Evolutionary conservation across 92 coral and sea anemone species (phyloP), one percentile per base, ranked within the genome.

Genomic region (Meandrina meandrites): DNA sequence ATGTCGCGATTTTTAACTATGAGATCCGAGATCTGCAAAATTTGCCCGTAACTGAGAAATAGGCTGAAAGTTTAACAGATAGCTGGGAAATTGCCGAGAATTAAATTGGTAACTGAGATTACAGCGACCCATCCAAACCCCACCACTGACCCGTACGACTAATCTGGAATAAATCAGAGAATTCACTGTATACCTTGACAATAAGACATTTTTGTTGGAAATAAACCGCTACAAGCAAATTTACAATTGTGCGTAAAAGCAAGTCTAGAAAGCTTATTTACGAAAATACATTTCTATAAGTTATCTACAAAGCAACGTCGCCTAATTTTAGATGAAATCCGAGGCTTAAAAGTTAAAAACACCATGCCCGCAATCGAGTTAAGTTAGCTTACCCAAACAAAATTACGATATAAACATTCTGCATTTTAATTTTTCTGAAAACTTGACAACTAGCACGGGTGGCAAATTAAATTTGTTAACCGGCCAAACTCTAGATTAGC

Each of bases 221-320:
- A 66, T 17, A 66, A 71, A 71, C 16, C 76, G 36, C 74, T 69
- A 36, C 67, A 60, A 15, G 24, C 17, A 72, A 32, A 72, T 72
- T 72, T 72, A 72, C 77, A 72, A 72, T 72, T 72, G 42, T 34
- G 45, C 19, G 42, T 72, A 35, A 72, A 71, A 72, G 42, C 47
- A 72, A 72, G 77, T 72, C 77, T 72, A 36, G 22, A 72, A 72
- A 72, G 77, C 50, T 72, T 22, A 72, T 36, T 72, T 72, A 72
- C 77, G 77, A 72, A 72, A 72, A 72, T 72, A 72, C 77, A 72
- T 36, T 19, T 72, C 77, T 72, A 72, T 36, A 27, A 18, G 47
- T 16, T 72, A 72, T 72, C 77, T 72, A 72, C 77, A 72, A 72
- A 17, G 77, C 77, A 72, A 72, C 50, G 27, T 17, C 47, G 18